Base-by-base conservation (phyloP, 2,888 invertebrate species). In the Melieria picta region DNA sequence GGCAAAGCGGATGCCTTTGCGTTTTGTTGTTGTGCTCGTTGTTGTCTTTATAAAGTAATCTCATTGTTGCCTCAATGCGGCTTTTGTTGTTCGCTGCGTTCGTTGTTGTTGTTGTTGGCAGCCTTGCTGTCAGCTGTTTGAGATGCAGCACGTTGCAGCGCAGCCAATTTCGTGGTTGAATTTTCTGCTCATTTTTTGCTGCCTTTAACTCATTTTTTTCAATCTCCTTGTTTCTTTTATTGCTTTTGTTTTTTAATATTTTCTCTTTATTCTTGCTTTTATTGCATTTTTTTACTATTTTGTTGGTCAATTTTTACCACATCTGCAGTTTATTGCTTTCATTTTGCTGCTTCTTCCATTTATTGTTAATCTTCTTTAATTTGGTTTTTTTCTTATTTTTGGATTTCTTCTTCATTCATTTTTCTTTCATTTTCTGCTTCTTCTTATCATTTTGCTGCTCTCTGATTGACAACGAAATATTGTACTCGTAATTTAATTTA, bases 11-110 rank as follows among this genome's bases (percentile, higher is more conserved):
- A 42, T 50, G 57, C 43, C 52, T 47, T 7, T 30, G 30, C 30
- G 16, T 42, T n/a, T 52, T 64, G 13, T n/a, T 50, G 11, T 48
- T 67, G 9, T 9, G 16, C 45, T 16, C 60, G 10, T 50, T 50
- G 50, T 50, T 50, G 43, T 13, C 58, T 58, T 66, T 58, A 66
- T 58, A 58, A 65, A 66, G 66, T 58, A 66, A 66, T 66, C 66
- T 47, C 48, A 66, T 66, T 66, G 55, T 48, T 48, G 46, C 30
- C 30, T 30, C 30, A 30, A 30, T 30, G 30, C 30, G 30, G 30
- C 30, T 30, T 30, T 30, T 30, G 30, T 30, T 30, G 30, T 30
- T 30, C 30, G 30, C 30, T 30, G 30, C 30, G 30, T 30, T 30
- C 30, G 30, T 47, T 7, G n/a, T 64, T 11, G 47, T 10, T 10